Conservation (phyloP, 2,797 vertebrate genomes). For the Monodelphis domestica region DNA sequence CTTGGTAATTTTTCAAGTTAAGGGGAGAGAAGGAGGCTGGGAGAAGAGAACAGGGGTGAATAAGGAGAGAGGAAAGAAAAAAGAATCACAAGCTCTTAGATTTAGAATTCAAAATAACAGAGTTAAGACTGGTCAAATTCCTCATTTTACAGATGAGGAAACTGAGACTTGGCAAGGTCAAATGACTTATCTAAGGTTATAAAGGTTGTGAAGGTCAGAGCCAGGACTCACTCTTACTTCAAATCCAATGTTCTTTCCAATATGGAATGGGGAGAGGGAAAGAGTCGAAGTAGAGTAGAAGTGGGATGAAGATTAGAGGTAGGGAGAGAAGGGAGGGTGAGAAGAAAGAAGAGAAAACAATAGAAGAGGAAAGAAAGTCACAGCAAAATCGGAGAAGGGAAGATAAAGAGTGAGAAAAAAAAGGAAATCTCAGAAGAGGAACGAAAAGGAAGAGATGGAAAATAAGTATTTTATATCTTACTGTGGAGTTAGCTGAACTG, state of each 20-base stretch:
- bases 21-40: background rate
- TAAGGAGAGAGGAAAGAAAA: background rate
- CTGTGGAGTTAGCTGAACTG: background rate
- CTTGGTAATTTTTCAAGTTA: slow-evolving; percentile 42
- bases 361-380: background rate
- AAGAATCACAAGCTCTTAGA: background rate
- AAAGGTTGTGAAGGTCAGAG: background rate
- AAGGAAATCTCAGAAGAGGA: background rate
- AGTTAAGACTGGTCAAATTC: background rate
- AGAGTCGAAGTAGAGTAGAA: background rate
- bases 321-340: background rate
- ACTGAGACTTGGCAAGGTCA: background rate
- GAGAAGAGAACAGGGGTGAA: background rate
- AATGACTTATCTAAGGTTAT: background rate
- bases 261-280: background rate
- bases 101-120: background rate
- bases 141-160: background rate
- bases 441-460: background rate
- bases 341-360: background rate
- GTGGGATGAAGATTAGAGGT: background rate
- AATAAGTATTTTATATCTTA: background rate
- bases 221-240: background rate
- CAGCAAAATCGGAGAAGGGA: background rate
- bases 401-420: background rate
- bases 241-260: background rate